Percentiles rank a stretch among this genome's conserved stretches.
These are phyloP conservation scores for Protobothrops flavoviridis DNA, from an alignment of 2,113 vertebrate species.

Conservation along the genomic window DNA sequence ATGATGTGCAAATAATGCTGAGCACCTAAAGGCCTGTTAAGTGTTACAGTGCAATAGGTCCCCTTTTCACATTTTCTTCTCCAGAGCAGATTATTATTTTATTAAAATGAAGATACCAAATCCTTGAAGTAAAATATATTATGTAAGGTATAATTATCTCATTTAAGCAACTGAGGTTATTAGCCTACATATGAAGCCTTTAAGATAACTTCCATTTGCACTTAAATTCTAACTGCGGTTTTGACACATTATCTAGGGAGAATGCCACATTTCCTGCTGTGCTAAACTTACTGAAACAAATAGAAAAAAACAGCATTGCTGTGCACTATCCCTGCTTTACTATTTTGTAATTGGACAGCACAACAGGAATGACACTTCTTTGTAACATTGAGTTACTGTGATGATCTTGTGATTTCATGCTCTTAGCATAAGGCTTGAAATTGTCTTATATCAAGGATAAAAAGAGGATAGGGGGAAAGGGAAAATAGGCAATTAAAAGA, in stretches of 20 bases:
- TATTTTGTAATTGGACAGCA: slow-evolving; percentile 74
- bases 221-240: slow-evolving; percentile 67
- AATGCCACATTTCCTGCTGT: slow-evolving; percentile 70
- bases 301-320: slow-evolving; percentile 72
- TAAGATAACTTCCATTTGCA: slow-evolving; percentile 67
- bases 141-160: slow-evolving; percentile 50
- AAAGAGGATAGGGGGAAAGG: slow-evolving; percentile 20
- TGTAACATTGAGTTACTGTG: slow-evolving; percentile 60
- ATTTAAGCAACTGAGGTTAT: slow-evolving; percentile 63
- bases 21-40: slow-evolving; percentile 29
- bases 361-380: slow-evolving; percentile 65
- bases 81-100: slow-evolving; percentile 38
- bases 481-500: slow-evolving; percentile 17
- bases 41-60: background rate
- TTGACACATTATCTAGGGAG: slow-evolving; percentile 67
- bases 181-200: slow-evolving; percentile 64
- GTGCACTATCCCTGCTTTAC: slow-evolving; percentile 71
- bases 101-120: slow-evolving; percentile 57
- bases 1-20: slow-evolving; percentile 21
- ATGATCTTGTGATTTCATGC: slow-evolving; percentile 52
- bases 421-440: slow-evolving; percentile 45
- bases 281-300: slow-evolving; percentile 82
- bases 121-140: slow-evolving; percentile 60
- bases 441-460: slow-evolving; percentile 50
- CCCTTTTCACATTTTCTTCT: slow-evolving; percentile 27